Conservation (phyloP, 1,140 invertebrate species). For the Nasonia giraulti region DNA sequence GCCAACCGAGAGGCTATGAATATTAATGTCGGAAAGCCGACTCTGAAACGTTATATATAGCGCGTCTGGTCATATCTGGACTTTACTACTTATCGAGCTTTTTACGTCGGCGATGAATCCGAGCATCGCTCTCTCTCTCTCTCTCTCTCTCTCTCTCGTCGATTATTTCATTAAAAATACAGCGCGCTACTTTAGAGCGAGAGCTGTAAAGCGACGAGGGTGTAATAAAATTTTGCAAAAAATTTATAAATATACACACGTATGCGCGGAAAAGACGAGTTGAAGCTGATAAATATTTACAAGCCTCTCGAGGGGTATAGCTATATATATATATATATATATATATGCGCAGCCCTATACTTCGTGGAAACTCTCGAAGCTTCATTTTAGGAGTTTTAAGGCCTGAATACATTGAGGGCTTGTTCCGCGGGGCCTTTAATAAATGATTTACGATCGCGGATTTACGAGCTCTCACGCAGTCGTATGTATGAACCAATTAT, state of each 20-base stretch:
- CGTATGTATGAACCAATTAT: neutral
- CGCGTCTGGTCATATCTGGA: neutral
- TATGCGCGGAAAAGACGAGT: neutral
- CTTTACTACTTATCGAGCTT: neutral
- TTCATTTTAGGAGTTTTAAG: constrained; percentile 18
- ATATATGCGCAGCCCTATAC: neutral
- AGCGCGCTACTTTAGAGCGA: no score
- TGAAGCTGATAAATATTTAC: constrained; percentile 6
- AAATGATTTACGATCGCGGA: constrained; percentile 3
- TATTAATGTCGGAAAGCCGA: constrained; percentile 13
- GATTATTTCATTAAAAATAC: neutral
- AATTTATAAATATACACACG: neutral
- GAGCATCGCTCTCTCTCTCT: neutral
- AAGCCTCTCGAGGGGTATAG: neutral
- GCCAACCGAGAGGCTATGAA: neutral
- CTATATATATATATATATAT: no score
- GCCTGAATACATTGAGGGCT: constrained; percentile 14
- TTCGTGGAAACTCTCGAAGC: constrained; percentile 7
- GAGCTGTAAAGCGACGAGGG: neutral
- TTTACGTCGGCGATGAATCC: neutral
- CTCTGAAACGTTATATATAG: neutral
- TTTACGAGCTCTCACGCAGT: neutral
- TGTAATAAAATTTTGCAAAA: neutral
- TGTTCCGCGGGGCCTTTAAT: constrained; percentile 11
- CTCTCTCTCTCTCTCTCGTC: neutral